Conservation (phyloP, 2,888 invertebrate genomes). For the Dexiosoma caninum region DNA sequence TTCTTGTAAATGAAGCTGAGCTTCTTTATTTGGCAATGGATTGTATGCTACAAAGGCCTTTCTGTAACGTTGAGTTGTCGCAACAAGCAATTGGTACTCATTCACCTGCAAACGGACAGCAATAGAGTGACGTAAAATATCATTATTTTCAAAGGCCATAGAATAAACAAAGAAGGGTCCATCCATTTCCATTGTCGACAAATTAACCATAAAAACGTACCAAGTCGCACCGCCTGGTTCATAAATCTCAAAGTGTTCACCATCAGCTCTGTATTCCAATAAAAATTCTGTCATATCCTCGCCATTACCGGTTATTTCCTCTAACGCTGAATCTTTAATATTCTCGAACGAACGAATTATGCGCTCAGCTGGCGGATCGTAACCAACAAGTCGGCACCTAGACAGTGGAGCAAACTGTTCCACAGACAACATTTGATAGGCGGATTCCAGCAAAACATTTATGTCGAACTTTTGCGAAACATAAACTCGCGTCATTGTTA, state of each 20-base stretch:
- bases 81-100: constrained; percentile 71
- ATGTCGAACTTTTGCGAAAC: constrained; percentile 82
- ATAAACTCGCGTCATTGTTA: constrained; percentile 80
- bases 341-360: constrained; percentile 84
- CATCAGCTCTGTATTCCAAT: constrained; percentile 82
- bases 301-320: constrained; percentile 67
- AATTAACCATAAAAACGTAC: constrained; percentile 82
- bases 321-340: constrained; percentile 75
- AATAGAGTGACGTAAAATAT: constrained; percentile 80
- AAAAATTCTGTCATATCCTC: constrained; percentile 80
- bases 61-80: constrained; percentile 70
- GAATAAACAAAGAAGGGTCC: constrained; percentile 82
- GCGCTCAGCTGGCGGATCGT: constrained; percentile 81
- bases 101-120: constrained; percentile 77
- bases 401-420: constrained; percentile 81
- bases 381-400: constrained; percentile 85
- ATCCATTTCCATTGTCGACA: constrained; percentile 81
- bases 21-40: constrained; percentile 75
- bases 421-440: constrained; percentile 81
- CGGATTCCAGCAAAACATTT: constrained; percentile 80
- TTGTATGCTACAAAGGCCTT: constrained; percentile 79
- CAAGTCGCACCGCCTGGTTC: constrained; percentile 81
- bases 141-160: constrained; percentile 80
- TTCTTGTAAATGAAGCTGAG: constrained; percentile 76
- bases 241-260: constrained; percentile 82